Evolutionary conservation across 1,140 invertebrate genomes (phyloP).

Genomic region (fruit fly (Drosophila melanogaster)): DNA sequence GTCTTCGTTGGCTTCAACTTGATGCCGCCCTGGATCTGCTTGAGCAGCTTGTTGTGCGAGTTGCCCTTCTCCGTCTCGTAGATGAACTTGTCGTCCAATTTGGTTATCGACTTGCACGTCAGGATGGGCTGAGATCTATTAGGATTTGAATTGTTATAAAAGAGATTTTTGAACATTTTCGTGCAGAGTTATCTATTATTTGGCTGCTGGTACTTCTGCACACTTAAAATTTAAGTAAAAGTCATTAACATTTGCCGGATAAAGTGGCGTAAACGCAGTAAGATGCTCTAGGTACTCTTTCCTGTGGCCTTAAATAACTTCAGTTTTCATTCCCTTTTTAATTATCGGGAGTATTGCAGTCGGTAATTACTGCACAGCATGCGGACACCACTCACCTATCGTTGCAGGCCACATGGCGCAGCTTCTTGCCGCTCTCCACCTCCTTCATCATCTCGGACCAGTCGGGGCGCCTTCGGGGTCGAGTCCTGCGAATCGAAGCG

Average conservation of each 20-base stretch:
- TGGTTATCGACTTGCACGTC: constrained; percentile 87
- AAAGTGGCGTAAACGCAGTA: neutral
- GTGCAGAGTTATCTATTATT: too few relatives aligned
- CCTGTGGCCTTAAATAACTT: neutral
- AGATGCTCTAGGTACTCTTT: neutral
- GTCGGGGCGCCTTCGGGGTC: constrained; percentile 92
- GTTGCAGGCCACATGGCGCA: constrained; percentile 93
- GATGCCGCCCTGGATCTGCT: constrained; percentile 92
- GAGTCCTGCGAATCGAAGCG: constrained; percentile 84
- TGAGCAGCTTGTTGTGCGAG: constrained; percentile 92
- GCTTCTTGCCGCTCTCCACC: constrained; percentile 90
- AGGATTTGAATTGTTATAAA: neutral
- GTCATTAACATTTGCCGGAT: neutral
- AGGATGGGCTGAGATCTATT: constrained; percentile 87
- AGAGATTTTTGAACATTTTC: neutral
- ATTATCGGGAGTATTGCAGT: constrained; percentile 32
- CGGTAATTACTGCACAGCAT: constrained; percentile 21
- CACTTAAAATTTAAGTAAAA: neutral
- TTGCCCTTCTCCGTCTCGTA: constrained; percentile 95
- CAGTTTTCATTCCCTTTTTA: constrained; percentile 13
- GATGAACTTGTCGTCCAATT: constrained; percentile 91
- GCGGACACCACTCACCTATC: constrained; percentile 87
- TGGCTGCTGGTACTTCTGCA: too few relatives aligned
- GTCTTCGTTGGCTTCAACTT: constrained; percentile 91
- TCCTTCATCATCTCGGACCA: constrained; percentile 96